Percentiles rank a stretch among this genome's conserved stretches.
Conservation (phyloP, 1,140 invertebrate species). For the Oppia nitens region DNA sequence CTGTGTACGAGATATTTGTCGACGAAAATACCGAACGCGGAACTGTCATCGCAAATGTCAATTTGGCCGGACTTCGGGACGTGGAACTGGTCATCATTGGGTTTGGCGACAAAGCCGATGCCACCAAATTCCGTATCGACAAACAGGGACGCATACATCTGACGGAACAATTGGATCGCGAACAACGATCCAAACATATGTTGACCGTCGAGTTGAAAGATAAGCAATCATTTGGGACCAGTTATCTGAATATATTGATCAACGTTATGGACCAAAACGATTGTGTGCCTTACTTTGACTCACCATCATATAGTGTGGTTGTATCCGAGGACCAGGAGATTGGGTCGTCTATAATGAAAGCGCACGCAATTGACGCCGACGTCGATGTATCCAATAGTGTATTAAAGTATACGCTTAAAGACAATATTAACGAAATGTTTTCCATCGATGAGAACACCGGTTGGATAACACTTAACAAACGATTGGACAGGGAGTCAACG, state of each 20-base stretch:
- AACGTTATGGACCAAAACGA: slow-evolving; percentile 79
- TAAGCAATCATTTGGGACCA: slow-evolving; percentile 42
- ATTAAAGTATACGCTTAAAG: slow-evolving; percentile 20
- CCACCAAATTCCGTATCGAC: slow-evolving; percentile 52
- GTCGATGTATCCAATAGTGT: slow-evolving; percentile 22
- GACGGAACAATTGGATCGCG: slow-evolving; percentile 53
- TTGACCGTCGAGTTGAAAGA: slow-evolving; percentile 59
- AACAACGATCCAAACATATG: slow-evolving; percentile 47
- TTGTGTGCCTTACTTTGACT: slow-evolving; percentile 69
- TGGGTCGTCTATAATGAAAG: slow-evolving; percentile 55
- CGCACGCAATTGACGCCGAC: slow-evolving; percentile 53
- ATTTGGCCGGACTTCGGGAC: slow-evolving; percentile 22
- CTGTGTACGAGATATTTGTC: slow-evolving; percentile 51
- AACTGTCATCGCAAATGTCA: slow-evolving; percentile 27
- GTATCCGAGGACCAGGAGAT: slow-evolving; percentile 66
- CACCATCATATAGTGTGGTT: slow-evolving; percentile 51
- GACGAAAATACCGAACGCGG: slow-evolving; percentile 52
- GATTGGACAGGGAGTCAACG: slow-evolving; percentile 53
- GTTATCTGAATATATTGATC: slow-evolving; percentile 53
- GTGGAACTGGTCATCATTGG: slow-evolving; percentile 17
- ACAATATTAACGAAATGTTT: slow-evolving; percentile 50
- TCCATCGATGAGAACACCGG: slow-evolving; percentile 55
- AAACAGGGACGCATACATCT: slow-evolving; percentile 50
- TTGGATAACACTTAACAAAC: slow-evolving; percentile 62
- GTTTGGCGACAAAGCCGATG: slow-evolving; percentile 6